These are phyloP conservation scores for Galagoides demidoff DNA, from an alignment of 2,797 vertebrate genomes.

Conservation along the genomic window DNA sequence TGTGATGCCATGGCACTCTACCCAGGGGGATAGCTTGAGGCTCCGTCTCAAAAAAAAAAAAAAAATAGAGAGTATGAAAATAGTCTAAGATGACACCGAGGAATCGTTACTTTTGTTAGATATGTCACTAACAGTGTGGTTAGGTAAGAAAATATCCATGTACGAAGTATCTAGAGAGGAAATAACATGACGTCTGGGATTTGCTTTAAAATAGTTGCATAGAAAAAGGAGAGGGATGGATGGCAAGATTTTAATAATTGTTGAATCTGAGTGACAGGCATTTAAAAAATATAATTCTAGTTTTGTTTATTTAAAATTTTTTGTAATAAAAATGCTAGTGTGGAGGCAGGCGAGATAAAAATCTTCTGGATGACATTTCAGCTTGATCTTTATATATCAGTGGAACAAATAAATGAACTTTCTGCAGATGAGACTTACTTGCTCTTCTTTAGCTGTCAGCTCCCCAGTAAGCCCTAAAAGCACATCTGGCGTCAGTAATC, in stretches of 20 bases:
- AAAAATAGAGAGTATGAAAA: slow-evolving; percentile 26
- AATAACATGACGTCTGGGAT: not conserved
- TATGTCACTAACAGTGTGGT: slow-evolving; percentile 3
- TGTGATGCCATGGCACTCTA: no score
- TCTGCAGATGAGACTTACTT: not conserved
- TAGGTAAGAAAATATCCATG: slow-evolving; percentile 10
- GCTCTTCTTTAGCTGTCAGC: not conserved
- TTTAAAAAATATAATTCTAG: slow-evolving; percentile 24
- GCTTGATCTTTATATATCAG: not conserved
- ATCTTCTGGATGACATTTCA: not conserved
- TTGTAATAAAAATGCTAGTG: not conserved
- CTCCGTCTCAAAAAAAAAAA: not conserved
- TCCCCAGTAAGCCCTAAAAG: not conserved
- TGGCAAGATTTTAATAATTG: not conserved
- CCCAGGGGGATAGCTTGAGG: no score
- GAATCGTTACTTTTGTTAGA: not conserved
- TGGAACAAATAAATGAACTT: slow-evolving; percentile 46
- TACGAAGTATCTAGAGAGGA: not conserved
- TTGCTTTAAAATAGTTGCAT: not conserved
- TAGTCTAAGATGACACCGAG: not conserved
- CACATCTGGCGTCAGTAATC: slow-evolving; percentile 25
- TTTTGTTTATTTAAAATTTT: slow-evolving; percentile 26
- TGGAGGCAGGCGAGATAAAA: not conserved
- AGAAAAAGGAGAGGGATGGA: not conserved
- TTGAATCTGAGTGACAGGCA: not conserved